These are phyloP conservation scores for Trachelus troglodyta DNA, from an alignment of 2,888 invertebrate species.

Conservation along the genomic window DNA sequence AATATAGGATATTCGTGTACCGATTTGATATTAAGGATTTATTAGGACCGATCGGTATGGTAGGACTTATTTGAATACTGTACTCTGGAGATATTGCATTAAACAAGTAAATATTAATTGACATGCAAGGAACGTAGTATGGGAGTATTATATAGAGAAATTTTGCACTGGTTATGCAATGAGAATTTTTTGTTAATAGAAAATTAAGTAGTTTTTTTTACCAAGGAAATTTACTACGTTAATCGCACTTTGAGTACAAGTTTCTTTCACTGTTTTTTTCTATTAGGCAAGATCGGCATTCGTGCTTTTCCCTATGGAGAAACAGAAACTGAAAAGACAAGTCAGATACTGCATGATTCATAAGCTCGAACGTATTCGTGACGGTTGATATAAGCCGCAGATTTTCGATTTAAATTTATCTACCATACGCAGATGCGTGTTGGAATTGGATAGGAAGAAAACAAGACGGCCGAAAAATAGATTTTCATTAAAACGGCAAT, in stretches of 20 bases:
- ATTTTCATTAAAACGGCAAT: background rate
- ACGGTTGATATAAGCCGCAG: background rate
- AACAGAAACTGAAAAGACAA: background rate
- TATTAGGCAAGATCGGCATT: background rate
- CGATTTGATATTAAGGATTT: background rate
- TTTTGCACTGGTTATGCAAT: background rate
- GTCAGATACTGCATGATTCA: background rate
- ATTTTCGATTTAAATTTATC: slow-evolving; percentile 4
- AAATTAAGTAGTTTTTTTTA: background rate
- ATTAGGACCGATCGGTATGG: background rate
- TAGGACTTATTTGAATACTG: background rate
- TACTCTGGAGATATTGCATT: background rate
- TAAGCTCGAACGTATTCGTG: background rate
- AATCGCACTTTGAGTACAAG: background rate
- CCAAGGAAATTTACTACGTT: background rate
- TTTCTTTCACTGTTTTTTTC: background rate
- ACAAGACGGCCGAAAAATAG: background rate
- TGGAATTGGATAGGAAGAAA: background rate
- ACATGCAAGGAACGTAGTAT: background rate
- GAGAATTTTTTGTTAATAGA: background rate
- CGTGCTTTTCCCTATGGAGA: background rate
- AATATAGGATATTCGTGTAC: background rate
- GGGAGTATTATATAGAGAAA: background rate
- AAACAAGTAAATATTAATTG: background rate
- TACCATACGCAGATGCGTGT: background rate